Percentiles rank a stretch among this genome's conserved stretches.
Evolutionary conservation across 2,113 vertebrate genomes (phyloP).

Genomic region (Acrocephalus arundinaceus): DNA sequence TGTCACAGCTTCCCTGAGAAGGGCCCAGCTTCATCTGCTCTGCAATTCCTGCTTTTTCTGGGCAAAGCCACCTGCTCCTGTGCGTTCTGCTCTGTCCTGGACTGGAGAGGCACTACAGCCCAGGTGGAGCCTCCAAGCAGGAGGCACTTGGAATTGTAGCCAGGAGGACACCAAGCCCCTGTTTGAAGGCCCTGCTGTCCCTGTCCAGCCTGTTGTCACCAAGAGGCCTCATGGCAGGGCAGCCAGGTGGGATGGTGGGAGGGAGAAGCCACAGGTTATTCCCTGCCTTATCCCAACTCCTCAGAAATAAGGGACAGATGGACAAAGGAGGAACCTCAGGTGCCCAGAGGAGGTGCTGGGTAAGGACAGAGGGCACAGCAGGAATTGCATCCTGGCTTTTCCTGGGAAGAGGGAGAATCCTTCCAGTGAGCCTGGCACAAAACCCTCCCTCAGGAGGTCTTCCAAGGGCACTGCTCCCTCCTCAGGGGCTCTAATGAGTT

Average conservation of each 20-base stretch:
- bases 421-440: background rate
- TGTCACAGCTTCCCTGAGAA: background rate
- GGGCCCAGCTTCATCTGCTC: background rate
- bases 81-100: background rate
- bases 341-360: background rate
- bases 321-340: background rate
- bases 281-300: background rate
- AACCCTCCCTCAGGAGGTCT: background rate
- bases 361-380: background rate
- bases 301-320: background rate
- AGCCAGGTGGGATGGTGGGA: background rate
- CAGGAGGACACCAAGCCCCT: rapidly evolving
- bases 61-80: background rate
- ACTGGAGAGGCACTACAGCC: rapidly evolving
- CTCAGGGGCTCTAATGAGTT: background rate
- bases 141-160: background rate
- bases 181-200: background rate
- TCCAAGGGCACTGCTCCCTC: background rate
- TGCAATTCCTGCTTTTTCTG: background rate
- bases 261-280: rapidly evolving
- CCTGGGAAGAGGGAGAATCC: background rate
- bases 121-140: background rate
- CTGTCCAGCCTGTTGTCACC: background rate
- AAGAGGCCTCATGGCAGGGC: background rate
- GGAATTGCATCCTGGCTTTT: background rate